Evolutionary conservation across 53 echinoderm and acorn worm species (phyloP), one percentile per base, ranked within the genome.

Genomic region (Arbacia lixula): DNA sequence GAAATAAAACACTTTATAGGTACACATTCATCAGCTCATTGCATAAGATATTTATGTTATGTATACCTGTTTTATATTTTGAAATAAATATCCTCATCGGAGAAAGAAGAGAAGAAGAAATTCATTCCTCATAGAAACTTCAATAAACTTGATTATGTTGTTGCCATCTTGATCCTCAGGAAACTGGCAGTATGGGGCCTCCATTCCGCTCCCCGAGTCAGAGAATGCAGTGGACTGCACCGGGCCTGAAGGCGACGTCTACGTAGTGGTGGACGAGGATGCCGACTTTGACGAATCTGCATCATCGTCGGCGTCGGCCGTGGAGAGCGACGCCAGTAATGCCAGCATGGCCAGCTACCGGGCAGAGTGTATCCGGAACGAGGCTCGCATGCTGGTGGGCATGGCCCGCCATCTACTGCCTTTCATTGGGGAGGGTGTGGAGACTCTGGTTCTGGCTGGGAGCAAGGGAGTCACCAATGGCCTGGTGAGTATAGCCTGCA

Each of bases 201-300:
- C 64, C 4, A 22, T 85, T n/a, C 11, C 2, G 8, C 36, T 58
- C 19, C 53, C 76, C 8, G 83, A 87, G 56, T 53, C 55, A 1
- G 86, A 90, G 4, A 80, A 83, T 26, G 90, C 88, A 22, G 12
- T 31, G 29, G 53, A 83, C 25, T 56, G 54, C 54, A 12, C 12
- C 17, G 43, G 28, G 5, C 30, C 35, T 19, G 76, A 63, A 39
- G 60, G 17, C 16, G 71, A 71, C 29, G 87, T 64, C 17, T 88
- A 90, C 36, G 73, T 87, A 1, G 88, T 85, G 27, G 76, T 93
- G 21, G 99, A 99, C 69, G 99, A 99, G 53, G 99, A 99, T 81
- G 92, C 92, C 5, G 99, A 99, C 63, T 89, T 94, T 55, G 94
- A 99, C 46, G 99, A 99, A 69, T 94, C 99, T 2, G 91, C 89